Conservation (phyloP, 2,888 invertebrate genomes). For the Cinara cedri region DNA sequence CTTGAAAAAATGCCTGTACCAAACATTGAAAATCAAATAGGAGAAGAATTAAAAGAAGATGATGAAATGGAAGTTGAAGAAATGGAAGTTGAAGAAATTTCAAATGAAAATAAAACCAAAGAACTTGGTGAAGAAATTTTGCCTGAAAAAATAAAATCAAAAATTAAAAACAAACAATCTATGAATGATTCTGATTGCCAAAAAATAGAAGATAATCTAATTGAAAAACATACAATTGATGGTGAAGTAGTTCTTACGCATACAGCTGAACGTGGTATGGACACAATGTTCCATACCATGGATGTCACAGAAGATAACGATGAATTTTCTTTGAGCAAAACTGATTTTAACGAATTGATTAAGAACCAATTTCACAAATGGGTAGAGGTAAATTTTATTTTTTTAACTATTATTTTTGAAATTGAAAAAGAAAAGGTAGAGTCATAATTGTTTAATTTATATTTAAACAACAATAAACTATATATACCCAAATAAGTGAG, state of each 20-base stretch:
- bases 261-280: slow-evolving; percentile 72
- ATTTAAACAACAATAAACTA: too few species aligned
- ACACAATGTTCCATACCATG: slow-evolving; percentile 79
- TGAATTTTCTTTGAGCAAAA: slow-evolving; percentile 61
- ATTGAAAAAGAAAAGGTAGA: too few species aligned
- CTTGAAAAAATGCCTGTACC: slow-evolving; percentile 73
- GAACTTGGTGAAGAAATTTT: slow-evolving; percentile 60
- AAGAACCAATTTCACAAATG: slow-evolving; percentile 66
- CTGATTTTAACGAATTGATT: slow-evolving; percentile 64
- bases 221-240: slow-evolving; percentile 65
- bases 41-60: slow-evolving; percentile 67
- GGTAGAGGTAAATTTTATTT: slow-evolving; percentile 63
- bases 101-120: slow-evolving; percentile 57
- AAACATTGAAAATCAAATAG: slow-evolving; percentile 70
- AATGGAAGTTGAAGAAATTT: slow-evolving; percentile 59
- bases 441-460: too few species aligned
- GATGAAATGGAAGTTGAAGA: slow-evolving; percentile 65
- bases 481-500: too few species aligned
- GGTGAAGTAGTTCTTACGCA: slow-evolving; percentile 76
- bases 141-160: slow-evolving; percentile 58
- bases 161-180: slow-evolving; percentile 57
- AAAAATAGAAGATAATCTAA: slow-evolving; percentile 16
- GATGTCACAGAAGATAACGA: slow-evolving; percentile 62
- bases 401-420: background rate
- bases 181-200: slow-evolving; percentile 31